These are phyloP conservation scores for Elysia chlorotica DNA, from an alignment of 1,140 invertebrate species.

Conservation along the genomic window DNA sequence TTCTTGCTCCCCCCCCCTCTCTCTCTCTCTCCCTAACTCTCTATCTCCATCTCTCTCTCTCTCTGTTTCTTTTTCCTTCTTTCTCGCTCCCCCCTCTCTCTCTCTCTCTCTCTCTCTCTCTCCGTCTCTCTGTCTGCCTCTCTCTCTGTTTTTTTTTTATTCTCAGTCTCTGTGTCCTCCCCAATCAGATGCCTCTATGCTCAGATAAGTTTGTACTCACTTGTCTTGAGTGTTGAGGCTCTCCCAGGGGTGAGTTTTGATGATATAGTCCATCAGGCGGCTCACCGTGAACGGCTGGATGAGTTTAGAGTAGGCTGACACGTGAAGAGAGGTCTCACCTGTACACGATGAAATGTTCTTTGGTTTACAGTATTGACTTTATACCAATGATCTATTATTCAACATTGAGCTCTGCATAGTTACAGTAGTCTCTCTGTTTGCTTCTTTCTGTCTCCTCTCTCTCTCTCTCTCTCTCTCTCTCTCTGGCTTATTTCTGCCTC, in stretches of 20 bases:
- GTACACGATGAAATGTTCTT: neutral
- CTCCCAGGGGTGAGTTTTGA: neutral
- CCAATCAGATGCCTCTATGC: too few relatives aligned
- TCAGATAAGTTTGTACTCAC: too few relatives aligned
- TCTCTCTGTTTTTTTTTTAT: too few relatives aligned
- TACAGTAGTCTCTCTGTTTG: neutral
- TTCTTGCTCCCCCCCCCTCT: neutral
- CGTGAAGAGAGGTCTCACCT: neutral
- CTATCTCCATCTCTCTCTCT: neutral
- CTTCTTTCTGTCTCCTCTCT: constrained; percentile 2
- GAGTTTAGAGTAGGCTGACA: neutral
- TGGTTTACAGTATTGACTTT: neutral
- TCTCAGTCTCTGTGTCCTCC: too few relatives aligned
- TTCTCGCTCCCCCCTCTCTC: neutral
- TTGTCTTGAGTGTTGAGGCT: neutral
- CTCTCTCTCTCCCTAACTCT: neutral
- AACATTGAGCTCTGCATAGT: neutral
- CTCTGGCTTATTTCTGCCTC: neutral
- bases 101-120: neutral
- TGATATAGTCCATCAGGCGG: neutral
- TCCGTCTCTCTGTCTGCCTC: too few relatives aligned
- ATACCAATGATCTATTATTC: neutral
- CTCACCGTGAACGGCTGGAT: neutral
- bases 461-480: neutral
- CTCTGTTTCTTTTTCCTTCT: neutral